Evolutionary conservation across 2,113 vertebrate genomes (phyloP), one percentile per base, ranked within the genome.

Genomic region (Neodon shergylaensis): DNA sequence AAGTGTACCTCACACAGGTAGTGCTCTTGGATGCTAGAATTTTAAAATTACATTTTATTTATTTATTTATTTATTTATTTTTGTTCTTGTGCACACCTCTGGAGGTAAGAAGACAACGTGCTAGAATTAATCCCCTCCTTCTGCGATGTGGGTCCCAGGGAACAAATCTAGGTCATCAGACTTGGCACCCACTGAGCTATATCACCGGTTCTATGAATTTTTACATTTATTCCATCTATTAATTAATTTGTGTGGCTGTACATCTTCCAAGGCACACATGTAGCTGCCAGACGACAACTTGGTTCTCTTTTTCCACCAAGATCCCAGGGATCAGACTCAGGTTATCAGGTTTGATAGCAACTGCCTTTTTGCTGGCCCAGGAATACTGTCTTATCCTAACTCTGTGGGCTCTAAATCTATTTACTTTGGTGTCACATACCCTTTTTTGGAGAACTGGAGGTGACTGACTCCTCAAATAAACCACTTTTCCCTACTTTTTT

Each of bases 1-100:
- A 63, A 39, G n/a, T 1, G 12, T 6, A 42, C 13, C 13, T 14
- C 7, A 4, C 1, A 3, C 36, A 24, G 6, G 36, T n/a, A 61
- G n/a, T 26, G 36, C 12, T 61, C 54, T 14, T 83, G 54, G 22
- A 12, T 8, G 81, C 58, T 10, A 19, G 58, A 31, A 2, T 66
- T 84, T 65, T 44, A 44, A 65, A 84, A 65, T 65, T 84, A 31
- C 24, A 13, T 63, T 63, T 24, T 61, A 14, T n/a, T 52, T 52
- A 31, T n/a, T n/a, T n/a, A n/a, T n/a, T n/a, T n/a, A n/a, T n/a
- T n/a, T n/a, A n/a, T 54, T 61, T 83, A 61, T 39, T 82, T 61
- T 24, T 61, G 52, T 82, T 61, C 3, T 81, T 58, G 36, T 14
- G 19, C 33, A 24, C 78, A 58, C 10, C 19, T n/a, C 33, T 11